Percentiles rank a stretch among this genome's conserved stretches.
phyloP scores from a whole-genome alignment of 2,797 vertebrate species.

The Spheniscus humboldti region DNA sequence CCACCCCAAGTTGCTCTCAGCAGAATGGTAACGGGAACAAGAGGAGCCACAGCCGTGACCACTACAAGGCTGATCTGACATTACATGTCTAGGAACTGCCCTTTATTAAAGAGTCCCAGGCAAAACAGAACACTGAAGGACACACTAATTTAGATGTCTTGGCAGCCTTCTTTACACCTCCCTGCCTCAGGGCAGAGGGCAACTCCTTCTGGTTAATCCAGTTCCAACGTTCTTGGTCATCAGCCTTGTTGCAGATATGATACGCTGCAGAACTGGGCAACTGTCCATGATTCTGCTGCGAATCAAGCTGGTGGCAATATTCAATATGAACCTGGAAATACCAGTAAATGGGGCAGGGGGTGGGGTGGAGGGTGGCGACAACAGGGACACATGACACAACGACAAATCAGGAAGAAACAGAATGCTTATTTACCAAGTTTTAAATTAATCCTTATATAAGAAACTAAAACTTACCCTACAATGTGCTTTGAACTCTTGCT shows the following conservation, averaged over 20 bases:
- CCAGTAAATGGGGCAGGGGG: not conserved
- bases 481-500: slow-evolving; percentile 91
- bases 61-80: not conserved
- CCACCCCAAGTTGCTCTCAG: not conserved
- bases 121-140: not conserved
- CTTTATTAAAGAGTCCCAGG: not conserved
- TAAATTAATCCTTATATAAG: not conserved
- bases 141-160: not conserved
- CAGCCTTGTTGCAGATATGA: not conserved
- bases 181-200: not conserved
- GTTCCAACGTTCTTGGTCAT: not conserved
- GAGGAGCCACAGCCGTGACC: not conserved
- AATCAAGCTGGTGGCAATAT: not conserved
- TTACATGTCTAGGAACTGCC: not conserved
- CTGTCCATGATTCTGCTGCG: not conserved
- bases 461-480: slow-evolving; percentile 83
- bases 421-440: not conserved
- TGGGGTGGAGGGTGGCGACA: not conserved
- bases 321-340: not conserved
- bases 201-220: not conserved
- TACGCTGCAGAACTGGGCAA: not conserved
- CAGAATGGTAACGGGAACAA: not conserved
- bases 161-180: not conserved
- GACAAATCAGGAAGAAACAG: not conserved
- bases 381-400: accelerated